A percentile compares a stretch with the other conserved stretches of the same genome.
Conservation (phyloP, 2,797 vertebrate species). For the Atherinosoma microstoma region DNA sequence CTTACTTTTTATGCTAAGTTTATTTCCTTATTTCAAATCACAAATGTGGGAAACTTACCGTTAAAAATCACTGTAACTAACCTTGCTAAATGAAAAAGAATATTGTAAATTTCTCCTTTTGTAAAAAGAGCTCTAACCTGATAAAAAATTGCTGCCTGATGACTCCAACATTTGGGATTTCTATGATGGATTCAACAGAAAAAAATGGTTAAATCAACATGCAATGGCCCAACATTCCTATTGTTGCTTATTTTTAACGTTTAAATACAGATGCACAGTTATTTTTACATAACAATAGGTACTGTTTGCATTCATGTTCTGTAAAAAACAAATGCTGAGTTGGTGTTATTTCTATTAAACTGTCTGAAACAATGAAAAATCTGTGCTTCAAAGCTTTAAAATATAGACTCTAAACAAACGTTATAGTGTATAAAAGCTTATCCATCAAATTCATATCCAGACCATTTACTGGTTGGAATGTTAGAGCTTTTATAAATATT, state of each 20-base stretch:
- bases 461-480: background rate
- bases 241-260: background rate
- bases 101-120: background rate
- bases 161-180: no score
- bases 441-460: background rate
- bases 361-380: background rate
- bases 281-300: no score
- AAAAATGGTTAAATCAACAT: background rate
- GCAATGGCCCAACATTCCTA: background rate
- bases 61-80: no score
- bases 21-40: no score
- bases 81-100: no score
- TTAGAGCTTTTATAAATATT: background rate
- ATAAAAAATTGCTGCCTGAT: background rate
- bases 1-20: no score
- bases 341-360: background rate
- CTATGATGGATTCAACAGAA: background rate
- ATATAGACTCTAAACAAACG: background rate
- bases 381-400: background rate
- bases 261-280: background rate
- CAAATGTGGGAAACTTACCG: no score
- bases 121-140: background rate
- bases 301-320: background rate
- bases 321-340: background rate
- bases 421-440: background rate